Base-by-base conservation (phyloP, 2,888 invertebrate genomes). In the Dasypogon diadema region DNA sequence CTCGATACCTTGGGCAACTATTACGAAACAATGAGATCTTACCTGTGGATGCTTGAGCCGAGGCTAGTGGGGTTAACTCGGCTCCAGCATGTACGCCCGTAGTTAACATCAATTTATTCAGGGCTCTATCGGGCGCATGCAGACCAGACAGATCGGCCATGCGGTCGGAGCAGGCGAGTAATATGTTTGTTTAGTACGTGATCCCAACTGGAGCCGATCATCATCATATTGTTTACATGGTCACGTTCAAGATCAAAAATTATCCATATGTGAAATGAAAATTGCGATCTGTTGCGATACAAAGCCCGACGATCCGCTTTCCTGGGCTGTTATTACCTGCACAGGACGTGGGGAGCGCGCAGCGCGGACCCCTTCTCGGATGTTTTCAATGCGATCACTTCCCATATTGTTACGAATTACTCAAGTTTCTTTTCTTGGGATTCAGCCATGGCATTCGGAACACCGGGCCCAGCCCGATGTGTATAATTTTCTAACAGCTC, bases 211-310 rank as follows among this genome's bases (percentile, higher is more conserved):
- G 63, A 73, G 76, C 75, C 72, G 75, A 76, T 76, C 65, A 75
- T 60, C 74, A 74, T 78, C 78, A 78, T 78, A 78, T 78, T 78
- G 78, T 78, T 78, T 78, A 76, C 75, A 78, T 75, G 78, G 78
- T 78, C 78, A 78, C 78, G 78, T 78, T 78, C 73, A 75, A 76
- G 75, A 78, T 78, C 75, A 78, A 78, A 79, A 80, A 77, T 80
- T 78, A 80, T 80, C 79, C 81, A 81, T 80, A 81, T 81, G 81
- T 81, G 81, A 81, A 79, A 80, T 79, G 80, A 79, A 80, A 80
- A 80, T 80, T 79, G 80, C 80, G 76, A 77, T 77, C 77, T 77
- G 76, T 18, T 54, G 75, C 77, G 58, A 58, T 74, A 60, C 60
- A 46, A 60, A 46, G 54, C 21, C 70, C 70, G 54, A 70, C 54